Conservation (phyloP, 2,888 invertebrate species). For the Hyposoter didymator region DNA sequence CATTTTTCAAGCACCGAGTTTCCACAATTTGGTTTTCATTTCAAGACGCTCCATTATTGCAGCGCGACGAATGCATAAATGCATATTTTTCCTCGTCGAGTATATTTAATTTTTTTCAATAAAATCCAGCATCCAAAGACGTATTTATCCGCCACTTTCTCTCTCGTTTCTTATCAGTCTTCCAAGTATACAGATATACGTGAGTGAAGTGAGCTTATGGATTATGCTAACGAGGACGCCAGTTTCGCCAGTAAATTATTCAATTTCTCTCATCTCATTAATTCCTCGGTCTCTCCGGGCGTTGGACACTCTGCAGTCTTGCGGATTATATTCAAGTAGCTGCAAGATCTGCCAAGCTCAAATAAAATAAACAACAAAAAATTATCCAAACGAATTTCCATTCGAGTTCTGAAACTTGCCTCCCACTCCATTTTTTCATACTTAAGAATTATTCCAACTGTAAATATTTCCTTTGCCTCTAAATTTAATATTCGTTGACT, state of each 20-base stretch:
- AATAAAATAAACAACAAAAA: conserved; percentile 10
- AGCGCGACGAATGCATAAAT: neutral
- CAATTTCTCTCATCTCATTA: conserved; percentile 54
- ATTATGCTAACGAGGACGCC: conserved; percentile 53
- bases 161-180: neutral
- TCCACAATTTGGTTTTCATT: no score
- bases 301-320: neutral
- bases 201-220: conserved; percentile 12
- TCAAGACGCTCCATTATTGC: no score
- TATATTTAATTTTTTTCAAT: conserved; percentile 2
- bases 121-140: neutral
- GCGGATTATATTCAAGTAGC: conserved; percentile 10
- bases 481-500: neutral
- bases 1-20: no score
- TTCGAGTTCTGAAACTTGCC: neutral
- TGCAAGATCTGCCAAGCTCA: neutral
- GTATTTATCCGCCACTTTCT: neutral
- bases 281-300: conserved; percentile 13
- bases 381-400: conserved; percentile 12
- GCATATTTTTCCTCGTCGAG: neutral
- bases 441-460: neutral
- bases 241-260: conserved; percentile 43
- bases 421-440: neutral
- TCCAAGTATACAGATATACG: neutral
- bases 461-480: neutral